Evolutionary conservation across 2,888 invertebrate genomes (phyloP).

Genomic region (Drosophila yooni): DNA sequence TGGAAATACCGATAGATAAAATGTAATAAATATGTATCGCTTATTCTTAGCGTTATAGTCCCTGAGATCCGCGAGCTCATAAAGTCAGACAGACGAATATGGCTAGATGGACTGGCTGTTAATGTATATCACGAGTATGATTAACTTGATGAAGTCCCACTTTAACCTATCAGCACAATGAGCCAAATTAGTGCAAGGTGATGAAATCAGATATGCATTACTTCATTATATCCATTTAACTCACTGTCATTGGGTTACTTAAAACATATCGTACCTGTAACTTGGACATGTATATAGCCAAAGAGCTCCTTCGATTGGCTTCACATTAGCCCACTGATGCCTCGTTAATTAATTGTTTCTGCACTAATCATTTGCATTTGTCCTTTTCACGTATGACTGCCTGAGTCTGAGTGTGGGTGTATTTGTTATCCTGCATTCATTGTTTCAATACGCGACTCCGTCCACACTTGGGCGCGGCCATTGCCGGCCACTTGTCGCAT

Average conservation of each 20-base stretch:
- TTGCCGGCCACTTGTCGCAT: slow-evolving; percentile 6
- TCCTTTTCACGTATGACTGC: neutral
- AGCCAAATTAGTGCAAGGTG: neutral
- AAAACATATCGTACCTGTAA: neutral
- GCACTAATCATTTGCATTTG: neutral
- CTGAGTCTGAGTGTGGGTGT: neutral
- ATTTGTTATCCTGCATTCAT: neutral
- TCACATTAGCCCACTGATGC: neutral
- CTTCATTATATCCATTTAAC: neutral
- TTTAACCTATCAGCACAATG: neutral
- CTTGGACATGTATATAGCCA: neutral
- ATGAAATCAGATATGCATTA: neutral
- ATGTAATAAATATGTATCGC: neutral
- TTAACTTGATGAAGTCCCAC: neutral
- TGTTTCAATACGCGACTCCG: neutral
- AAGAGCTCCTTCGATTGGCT: neutral
- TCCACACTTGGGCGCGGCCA: neutral
- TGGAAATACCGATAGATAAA: neutral
- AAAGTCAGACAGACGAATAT: neutral
- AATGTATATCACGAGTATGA: neutral
- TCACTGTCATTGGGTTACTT: neutral
- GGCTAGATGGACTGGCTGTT: neutral
- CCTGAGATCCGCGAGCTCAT: neutral
- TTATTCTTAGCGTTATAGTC: neutral
- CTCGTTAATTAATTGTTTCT: neutral